phyloP scores from a whole-genome alignment of 2,797 vertebrate genomes.

The Centroberyx gerrardi region DNA sequence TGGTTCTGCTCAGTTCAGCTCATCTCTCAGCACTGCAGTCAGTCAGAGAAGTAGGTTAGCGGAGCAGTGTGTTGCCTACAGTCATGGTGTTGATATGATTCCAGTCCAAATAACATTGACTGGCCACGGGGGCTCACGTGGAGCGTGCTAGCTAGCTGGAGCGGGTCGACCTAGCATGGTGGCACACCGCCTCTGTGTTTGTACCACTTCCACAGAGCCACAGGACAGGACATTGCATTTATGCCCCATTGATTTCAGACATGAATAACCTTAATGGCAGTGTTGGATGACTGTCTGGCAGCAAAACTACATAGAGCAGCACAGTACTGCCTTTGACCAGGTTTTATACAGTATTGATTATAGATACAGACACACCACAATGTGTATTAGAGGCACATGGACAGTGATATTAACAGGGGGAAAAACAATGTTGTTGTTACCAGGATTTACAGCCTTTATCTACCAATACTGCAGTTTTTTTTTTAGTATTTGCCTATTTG shows the following conservation, averaged over 20 bases:
- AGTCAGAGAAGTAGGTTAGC: conserved; percentile 72
- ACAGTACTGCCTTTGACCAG: conserved; percentile 12
- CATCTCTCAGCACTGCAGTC: conserved; percentile 49
- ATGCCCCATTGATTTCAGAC: conserved; percentile 50
- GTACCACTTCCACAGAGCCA: conserved; percentile 18
- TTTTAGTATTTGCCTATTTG: conserved; percentile 11
- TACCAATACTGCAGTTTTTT: neutral
- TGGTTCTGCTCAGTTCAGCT: conserved; percentile 17
- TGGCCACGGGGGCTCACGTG: conserved; percentile 43
- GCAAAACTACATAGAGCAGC: conserved; percentile 12
- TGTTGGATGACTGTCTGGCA: conserved; percentile 37
- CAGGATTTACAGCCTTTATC: neutral
- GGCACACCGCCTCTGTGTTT: conserved; percentile 39
- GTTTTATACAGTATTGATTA: conserved; percentile 34
- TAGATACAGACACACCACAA: conserved; percentile 17
- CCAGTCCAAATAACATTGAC: conserved; percentile 68
- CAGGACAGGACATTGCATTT: conserved; percentile 44
- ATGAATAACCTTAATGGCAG: conserved; percentile 43
- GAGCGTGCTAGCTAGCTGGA: no score
- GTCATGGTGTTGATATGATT: conserved; percentile 68
- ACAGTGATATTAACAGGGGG: neutral
- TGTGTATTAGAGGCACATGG: conserved; percentile 18
- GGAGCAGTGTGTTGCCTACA: conserved; percentile 64
- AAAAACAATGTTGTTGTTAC: neutral
- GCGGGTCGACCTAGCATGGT: conserved; percentile 10